These are phyloP conservation scores for Meloidogyne floridensis DNA, from an alignment of 1,140 invertebrate genomes.

Conservation along the genomic window DNA sequence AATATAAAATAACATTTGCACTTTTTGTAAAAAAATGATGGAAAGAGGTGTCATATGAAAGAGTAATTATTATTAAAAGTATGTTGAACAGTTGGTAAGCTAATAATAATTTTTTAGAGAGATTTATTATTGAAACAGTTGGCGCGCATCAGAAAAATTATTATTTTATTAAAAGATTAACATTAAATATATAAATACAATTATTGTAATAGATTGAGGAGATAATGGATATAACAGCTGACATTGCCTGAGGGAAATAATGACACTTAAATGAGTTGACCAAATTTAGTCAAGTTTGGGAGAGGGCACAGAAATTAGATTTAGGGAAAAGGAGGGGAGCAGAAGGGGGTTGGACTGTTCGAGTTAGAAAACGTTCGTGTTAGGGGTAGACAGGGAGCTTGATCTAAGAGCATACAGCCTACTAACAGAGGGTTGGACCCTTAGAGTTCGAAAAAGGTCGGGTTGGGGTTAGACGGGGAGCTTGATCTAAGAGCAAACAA, in stretches of 20 bases:
- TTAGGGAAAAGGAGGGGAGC: no score
- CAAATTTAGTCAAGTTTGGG: background rate
- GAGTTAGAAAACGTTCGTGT: no score
- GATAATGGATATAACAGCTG: background rate
- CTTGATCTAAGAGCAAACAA: no score
- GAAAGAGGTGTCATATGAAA: background rate
- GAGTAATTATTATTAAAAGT: conserved; percentile 3
- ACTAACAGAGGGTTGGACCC: no score
- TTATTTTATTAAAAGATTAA: background rate
- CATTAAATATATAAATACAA: background rate
- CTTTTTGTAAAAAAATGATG: conserved; percentile 2
- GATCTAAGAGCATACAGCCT: no score
- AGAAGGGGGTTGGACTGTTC: background rate
- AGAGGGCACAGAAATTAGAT: background rate
- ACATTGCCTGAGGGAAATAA: background rate
- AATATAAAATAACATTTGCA: background rate
- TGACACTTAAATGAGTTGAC: background rate
- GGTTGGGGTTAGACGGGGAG: no score
- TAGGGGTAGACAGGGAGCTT: no score
- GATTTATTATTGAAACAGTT: background rate
- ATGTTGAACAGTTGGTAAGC: background rate
- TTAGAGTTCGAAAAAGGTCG: no score
- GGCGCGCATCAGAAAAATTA: background rate
- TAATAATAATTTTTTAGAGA: background rate
- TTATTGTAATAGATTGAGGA: background rate